Base-by-base conservation (phyloP, 2,888 invertebrate genomes). In the Lissocephala sabroskyi region DNA sequence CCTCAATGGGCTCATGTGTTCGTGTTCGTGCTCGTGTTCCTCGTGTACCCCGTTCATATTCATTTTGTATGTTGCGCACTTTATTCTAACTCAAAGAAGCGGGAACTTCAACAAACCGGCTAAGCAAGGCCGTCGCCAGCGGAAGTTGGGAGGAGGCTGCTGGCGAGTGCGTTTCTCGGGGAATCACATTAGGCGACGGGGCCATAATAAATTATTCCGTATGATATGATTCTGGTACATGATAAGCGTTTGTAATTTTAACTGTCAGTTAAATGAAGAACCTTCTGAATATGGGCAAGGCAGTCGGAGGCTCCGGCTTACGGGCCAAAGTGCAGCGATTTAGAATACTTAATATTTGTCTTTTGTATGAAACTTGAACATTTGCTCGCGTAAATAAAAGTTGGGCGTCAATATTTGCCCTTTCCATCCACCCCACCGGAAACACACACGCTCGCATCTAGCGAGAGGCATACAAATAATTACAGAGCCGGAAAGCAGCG, bases 161-260 rank as follows among this genome's bases (percentile, higher is more conserved):
- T n/a, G n/a, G n/a, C n/a, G n/a, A n/a, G 41, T 41, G 46, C 53
- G 54, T 58, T 67, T 56, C 68, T 63, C 62, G 65, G 65, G n/a
- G 74, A 74, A 74, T 73, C 64, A 74, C 68, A 73, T 73, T 73
- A 74, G 74, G 74, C 74, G 74, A 59, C 62, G 67, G 52, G 65
- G n/a, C n/a, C 71, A 73, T 74, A 73, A 73, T 73, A 73, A 73
- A 73, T 73, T 73, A 74, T 73, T 73, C 74, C 71, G 74, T 73
- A 71, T 74, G 71, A 73, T 74, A 73, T 74, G 71, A 73, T 74
- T 73, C 71, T 73, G 65, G 65, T 73, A 73, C 71, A 73, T 74
- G 71, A 73, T 73, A 73, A 74, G 71, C 71, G 71, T 73, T 73
- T 71, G 74, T 73, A 73, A 73, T 73, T 73, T 74, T 74, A 73